phyloP scores from a whole-genome alignment of 2,888 invertebrate genomes.

The Pollenia angustigena region DNA sequence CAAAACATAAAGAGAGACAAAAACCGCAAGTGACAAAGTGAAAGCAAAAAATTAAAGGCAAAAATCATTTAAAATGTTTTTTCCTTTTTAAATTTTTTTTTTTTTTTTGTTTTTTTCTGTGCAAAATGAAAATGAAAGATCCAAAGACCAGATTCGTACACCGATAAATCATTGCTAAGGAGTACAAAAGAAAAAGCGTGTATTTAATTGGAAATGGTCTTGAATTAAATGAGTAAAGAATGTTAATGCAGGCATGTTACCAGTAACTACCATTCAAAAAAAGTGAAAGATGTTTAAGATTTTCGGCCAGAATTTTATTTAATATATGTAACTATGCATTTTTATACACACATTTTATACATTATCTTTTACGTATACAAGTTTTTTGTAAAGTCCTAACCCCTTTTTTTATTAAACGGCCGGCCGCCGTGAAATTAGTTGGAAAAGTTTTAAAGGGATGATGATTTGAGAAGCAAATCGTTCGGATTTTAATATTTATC shows the following conservation, averaged over 20 bases:
- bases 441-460: no score
- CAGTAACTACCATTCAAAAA: constrained; percentile 8
- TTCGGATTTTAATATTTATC: no score
- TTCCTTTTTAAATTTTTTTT: constrained; percentile 8
- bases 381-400: no score
- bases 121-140: constrained; percentile 35
- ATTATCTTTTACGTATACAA: background rate
- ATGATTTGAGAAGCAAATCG: no score
- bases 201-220: constrained; percentile 31
- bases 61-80: constrained; percentile 38
- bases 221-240: constrained; percentile 26
- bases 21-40: constrained; percentile 60
- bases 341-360: constrained; percentile 1
- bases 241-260: constrained; percentile 42
- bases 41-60: constrained; percentile 6
- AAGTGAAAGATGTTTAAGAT: constrained; percentile 28
- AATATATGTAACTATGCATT: constrained; percentile 19
- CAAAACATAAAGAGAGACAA: constrained; percentile 52
- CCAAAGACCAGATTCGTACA: constrained; percentile 22
- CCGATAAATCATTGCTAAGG: constrained; percentile 14
- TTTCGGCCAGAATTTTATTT: constrained; percentile 38
- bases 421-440: no score
- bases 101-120: constrained; percentile 21
- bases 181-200: constrained; percentile 29
- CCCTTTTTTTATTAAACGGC: no score